phyloP scores from a whole-genome alignment of 1,140 invertebrate genomes.

The Pantala flavescens region DNA sequence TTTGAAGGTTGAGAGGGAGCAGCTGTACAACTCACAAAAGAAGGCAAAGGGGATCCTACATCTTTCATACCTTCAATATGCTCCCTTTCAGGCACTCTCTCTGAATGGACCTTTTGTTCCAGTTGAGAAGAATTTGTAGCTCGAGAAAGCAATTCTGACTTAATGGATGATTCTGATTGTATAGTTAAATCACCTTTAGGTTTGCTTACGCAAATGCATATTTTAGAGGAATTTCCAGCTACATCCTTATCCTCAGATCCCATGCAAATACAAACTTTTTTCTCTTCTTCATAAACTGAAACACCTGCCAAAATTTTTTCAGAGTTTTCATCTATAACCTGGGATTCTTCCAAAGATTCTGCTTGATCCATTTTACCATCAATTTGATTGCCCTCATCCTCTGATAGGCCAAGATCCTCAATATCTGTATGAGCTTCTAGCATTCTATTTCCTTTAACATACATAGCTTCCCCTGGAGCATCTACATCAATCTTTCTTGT shows the following conservation, averaged over 20 bases:
- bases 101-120: not conserved
- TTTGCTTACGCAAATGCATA: conserved; percentile 24
- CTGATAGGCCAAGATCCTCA: conserved; percentile 36
- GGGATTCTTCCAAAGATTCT: not conserved
- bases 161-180: not conserved
- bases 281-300: conserved; percentile 21
- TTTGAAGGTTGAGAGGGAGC: no score
- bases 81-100: not conserved
- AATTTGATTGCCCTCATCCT: conserved; percentile 24
- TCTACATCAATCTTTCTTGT: conserved; percentile 34
- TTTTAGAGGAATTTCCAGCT: conserved; percentile 12
- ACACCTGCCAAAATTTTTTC: conserved; percentile 13
- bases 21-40: not conserved
- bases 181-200: conserved; percentile 20
- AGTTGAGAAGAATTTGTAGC: not conserved
- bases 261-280: conserved; percentile 25
- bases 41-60: not conserved
- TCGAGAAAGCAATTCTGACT: not conserved
- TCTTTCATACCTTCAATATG: not conserved
- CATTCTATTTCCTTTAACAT: conserved; percentile 35
- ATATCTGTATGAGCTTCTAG: conserved; percentile 37
- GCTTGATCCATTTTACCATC: not conserved
- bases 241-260: not conserved
- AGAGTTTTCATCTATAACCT: not conserved
- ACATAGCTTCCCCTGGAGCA: conserved; percentile 34